These are phyloP conservation scores for Parasteatoda tepidariorum DNA, from an alignment of 1,140 invertebrate genomes.

Conservation along the genomic window DNA sequence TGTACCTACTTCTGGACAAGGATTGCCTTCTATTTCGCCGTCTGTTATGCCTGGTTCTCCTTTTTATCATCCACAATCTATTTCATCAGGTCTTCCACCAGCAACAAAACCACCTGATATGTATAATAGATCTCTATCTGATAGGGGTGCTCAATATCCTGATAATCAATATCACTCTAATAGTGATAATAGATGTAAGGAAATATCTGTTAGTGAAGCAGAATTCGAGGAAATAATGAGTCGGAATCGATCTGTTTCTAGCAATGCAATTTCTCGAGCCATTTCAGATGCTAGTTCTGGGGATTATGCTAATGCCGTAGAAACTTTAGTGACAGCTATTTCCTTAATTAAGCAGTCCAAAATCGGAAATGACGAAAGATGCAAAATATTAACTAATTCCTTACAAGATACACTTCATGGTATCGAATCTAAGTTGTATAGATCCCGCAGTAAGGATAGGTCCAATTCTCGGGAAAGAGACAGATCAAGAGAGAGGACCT, in stretches of 20 bases:
- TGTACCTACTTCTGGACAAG: conserved; percentile 64
- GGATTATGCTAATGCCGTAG: conserved; percentile 97
- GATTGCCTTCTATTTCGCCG: conserved; percentile 62
- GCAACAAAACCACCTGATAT: conserved; percentile 69
- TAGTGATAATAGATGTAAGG: not conserved
- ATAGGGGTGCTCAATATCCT: conserved; percentile 53
- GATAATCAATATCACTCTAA: conserved; percentile 32
- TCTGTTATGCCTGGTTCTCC: conserved; percentile 81
- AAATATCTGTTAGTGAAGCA: conserved; percentile 68
- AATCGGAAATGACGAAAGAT: conserved; percentile 96
- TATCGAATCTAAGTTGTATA: conserved; percentile 96
- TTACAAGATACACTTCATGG: conserved; percentile 95
- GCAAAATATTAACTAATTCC: conserved; percentile 97
- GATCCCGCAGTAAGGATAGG: conserved; percentile 70
- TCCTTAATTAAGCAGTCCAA: conserved; percentile 99
- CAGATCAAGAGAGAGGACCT: conserved; percentile 63
- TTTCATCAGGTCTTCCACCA: conserved; percentile 74
- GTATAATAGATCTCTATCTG: conserved; percentile 66
- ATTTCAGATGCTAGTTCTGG: conserved; percentile 94
- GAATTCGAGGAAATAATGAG: conserved; percentile 99
- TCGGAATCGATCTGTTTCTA: conserved; percentile 96
- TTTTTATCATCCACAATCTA: conserved; percentile 84
- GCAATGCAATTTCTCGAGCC: conserved; percentile 94
- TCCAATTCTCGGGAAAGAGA: conserved; percentile 71
- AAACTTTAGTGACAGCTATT: conserved; percentile 98